Base-by-base conservation (phyloP, 2,113 vertebrate genomes). In the Silurus meridionalis region DNA sequence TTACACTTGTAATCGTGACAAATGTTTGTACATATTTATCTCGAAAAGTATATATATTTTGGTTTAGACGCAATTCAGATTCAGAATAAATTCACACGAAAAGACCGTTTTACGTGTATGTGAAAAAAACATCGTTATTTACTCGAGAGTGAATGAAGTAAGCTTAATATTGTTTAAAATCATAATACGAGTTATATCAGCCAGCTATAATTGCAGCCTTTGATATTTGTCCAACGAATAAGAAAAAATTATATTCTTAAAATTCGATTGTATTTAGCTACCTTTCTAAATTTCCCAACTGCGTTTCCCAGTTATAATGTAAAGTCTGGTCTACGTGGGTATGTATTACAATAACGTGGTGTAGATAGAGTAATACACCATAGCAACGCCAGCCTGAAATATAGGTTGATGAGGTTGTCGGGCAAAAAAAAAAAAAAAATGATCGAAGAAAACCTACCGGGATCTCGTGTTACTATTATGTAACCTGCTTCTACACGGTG, bases 381-480 rank as follows among this genome's bases (percentile, higher is more conserved):
- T 95, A 93, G 93, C 92, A 95, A 94, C 93, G 89, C 82, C 69
- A 37, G 66, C 64, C 67, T 90, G 84, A 87, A 75, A 52, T 53
- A 21, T 72, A 69, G 63, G 63, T 66, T 89, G 89, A 87, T 89
- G 90, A 93, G 91, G 91, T 91, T 90, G 92, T 94, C 95, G 95
- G 91, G 94, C 91, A 95, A 37, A 37, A 37, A 37, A 37, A 37
- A 37, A 37, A 37, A 95, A 91, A 91, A 90, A 82, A 53, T 84
- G 91, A 90, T 89, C 89, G 92, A 92, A 93, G 82, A 89, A 91
- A 90, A 83, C 87, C 91, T 91, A 79, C 89, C 53, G 81, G 63
- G 48, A 92, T 91, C 87, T 88, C 81, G 89, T 93, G 90, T 89
- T 91, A 46, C 21, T 82, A 87, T 95, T 94, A 95, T 91, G 88